These are phyloP conservation scores for Spilogale gracilis DNA, from an alignment of 2,113 vertebrate genomes.

Conservation along the genomic window DNA sequence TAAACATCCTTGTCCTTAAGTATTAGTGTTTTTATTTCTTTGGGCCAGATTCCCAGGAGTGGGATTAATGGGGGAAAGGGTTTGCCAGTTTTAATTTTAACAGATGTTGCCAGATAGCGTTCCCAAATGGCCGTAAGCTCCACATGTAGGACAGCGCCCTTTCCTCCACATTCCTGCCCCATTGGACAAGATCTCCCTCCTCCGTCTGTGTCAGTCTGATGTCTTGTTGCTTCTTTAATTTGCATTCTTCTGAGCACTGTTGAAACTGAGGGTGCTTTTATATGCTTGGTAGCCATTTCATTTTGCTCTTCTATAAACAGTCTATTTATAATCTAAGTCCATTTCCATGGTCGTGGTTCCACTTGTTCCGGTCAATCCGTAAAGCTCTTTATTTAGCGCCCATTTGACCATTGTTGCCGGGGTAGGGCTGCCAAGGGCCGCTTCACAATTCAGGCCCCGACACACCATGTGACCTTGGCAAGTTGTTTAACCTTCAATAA, in stretches of 20 bases:
- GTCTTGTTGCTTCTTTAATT: neutral
- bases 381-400: neutral
- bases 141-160: neutral
- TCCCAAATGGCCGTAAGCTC: neutral
- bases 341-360: neutral
- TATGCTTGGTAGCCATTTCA: accelerated
- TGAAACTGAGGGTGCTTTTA: neutral
- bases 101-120: constrained; percentile 34
- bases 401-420: neutral
- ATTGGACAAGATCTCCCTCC: accelerated
- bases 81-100: constrained; percentile 16
- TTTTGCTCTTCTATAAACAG: neutral
- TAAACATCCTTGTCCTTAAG: constrained; percentile 48
- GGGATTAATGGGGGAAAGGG: constrained; percentile 57
- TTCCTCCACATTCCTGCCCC: constrained; percentile 27
- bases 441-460: neutral
- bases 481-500: neutral
- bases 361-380: neutral
- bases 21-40: constrained; percentile 47
- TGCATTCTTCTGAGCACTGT: neutral
- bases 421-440: neutral
- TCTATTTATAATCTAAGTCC: neutral
- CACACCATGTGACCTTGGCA: neutral
- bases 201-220: accelerated
- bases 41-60: constrained; percentile 68